Evolutionary conservation across 1,140 invertebrate species (phyloP).

Genomic region (Philotrypesis tridentata): DNA sequence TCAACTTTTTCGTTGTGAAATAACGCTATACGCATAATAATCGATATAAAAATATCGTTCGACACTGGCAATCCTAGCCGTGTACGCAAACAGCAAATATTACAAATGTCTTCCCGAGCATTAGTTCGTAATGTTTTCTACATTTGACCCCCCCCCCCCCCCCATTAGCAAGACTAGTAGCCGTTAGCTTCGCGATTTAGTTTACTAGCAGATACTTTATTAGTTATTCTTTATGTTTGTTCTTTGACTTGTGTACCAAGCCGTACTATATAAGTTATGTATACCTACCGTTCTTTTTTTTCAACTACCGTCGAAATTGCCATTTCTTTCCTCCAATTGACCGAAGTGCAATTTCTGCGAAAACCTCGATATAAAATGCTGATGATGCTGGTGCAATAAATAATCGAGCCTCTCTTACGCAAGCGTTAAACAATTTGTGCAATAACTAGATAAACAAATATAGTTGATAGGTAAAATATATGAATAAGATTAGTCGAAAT

Average conservation of each 20-base stretch:
- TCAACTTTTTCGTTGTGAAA: neutral
- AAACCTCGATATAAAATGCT: neutral
- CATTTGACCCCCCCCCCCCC: neutral
- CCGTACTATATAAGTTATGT: conserved; percentile 8
- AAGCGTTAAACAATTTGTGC: conserved; percentile 35
- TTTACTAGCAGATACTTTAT: conserved; percentile 14
- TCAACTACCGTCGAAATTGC: conserved; percentile 36
- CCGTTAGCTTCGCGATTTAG: conserved; percentile 1
- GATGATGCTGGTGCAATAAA: conserved; percentile 24
- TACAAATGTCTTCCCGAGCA: conserved; percentile 63
- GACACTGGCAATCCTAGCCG: neutral
- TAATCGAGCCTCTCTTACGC: conserved; percentile 43
- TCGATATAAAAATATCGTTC: conserved; percentile 8
- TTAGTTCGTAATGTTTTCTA: conserved; percentile 30
- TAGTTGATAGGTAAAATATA: neutral
- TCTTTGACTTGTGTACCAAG: conserved; percentile 2
- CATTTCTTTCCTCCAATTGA: conserved; percentile 34
- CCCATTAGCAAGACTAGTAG: conserved; percentile 10
- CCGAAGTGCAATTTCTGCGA: conserved; percentile 33
- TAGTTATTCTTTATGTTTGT: neutral
- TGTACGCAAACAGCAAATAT: conserved; percentile 60
- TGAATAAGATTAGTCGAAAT: conserved; percentile 2
- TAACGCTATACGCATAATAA: conserved; percentile 39
- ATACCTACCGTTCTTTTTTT: neutral
- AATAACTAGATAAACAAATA: conserved; percentile 36